phyloP scores from a whole-genome alignment of 1,140 invertebrate genomes.

The Aradophagus sp. region DNA sequence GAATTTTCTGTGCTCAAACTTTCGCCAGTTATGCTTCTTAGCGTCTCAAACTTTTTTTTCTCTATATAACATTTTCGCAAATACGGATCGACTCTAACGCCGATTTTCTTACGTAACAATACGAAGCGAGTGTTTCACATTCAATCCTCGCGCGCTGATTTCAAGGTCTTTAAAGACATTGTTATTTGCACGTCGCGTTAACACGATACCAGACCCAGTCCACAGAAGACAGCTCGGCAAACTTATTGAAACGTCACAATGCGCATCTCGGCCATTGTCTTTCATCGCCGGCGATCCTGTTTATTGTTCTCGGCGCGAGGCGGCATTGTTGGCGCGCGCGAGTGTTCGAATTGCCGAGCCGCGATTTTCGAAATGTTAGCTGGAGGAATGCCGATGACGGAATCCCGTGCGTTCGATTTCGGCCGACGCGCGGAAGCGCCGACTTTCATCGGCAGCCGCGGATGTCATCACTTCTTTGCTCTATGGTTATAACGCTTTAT shows the following conservation, averaged over 20 bases:
- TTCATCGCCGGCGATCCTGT: constrained; percentile 43
- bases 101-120: constrained; percentile 67
- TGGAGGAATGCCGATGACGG: constrained; percentile 19
- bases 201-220: constrained; percentile 60
- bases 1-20: too few relatives aligned
- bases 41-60: too few relatives aligned
- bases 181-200: constrained; percentile 71
- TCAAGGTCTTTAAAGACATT: constrained; percentile 70
- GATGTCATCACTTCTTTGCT: constrained; percentile 54
- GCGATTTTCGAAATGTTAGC: too few relatives aligned
- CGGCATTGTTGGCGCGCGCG: constrained; percentile 7
- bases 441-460: constrained; percentile 50
- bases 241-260: constrained; percentile 35
- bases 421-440: constrained; percentile 37
- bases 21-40: too few relatives aligned
- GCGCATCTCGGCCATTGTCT: constrained; percentile 39
- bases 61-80: too few relatives aligned
- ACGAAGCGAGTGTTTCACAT: constrained; percentile 67
- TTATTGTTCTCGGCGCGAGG: constrained; percentile 37
- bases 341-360: too few relatives aligned
- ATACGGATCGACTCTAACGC: constrained; percentile 32
- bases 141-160: constrained; percentile 65
- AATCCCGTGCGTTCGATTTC: constrained; percentile 29
- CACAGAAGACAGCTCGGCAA: constrained; percentile 23
- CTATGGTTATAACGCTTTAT: constrained; percentile 55